Percentiles rank a stretch among this genome's conserved stretches.
phyloP scores from a whole-genome alignment of 2,888 invertebrate genomes.

The Mesopsocus fuscifrons region DNA sequence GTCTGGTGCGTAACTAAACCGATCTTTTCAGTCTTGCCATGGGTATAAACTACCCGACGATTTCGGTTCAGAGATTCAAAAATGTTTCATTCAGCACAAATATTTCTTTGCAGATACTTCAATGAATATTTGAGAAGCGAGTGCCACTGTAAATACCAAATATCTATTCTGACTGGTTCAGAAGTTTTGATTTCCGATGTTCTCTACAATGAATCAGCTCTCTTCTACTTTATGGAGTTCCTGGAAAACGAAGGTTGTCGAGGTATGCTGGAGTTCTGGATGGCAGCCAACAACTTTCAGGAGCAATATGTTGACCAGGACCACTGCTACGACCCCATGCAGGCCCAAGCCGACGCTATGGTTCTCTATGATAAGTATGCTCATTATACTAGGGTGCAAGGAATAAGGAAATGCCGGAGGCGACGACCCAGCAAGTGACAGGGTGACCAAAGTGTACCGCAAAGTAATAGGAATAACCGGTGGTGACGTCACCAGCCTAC shows the following conservation, averaged over 20 bases:
- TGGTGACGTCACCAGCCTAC: no score
- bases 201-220: constrained; percentile 71
- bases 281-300: constrained; percentile 73
- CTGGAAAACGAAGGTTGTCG: constrained; percentile 71
- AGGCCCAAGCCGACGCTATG: constrained; percentile 83
- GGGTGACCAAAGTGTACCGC: no score
- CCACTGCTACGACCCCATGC: constrained; percentile 38
- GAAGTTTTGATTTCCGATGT: constrained; percentile 69
- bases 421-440: no score
- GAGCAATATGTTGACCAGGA: constrained; percentile 42
- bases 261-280: constrained; percentile 71
- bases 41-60: no score
- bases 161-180: constrained; percentile 71
- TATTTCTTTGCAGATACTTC: constrained; percentile 35
- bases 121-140: constrained; percentile 67
- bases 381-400: constrained; percentile 5
- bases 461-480: no score
- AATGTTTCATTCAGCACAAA: constrained; percentile 16
- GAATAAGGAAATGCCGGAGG: no score
- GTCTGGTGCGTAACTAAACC: no score
- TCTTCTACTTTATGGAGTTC: constrained; percentile 93
- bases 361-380: constrained; percentile 76
- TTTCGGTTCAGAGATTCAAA: no score
- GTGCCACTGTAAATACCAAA: constrained; percentile 80
- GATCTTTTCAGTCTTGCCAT: no score